A percentile compares a stretch with the other conserved stretches of the same genome.
phyloP scores from a whole-genome alignment of 2,888 invertebrate species.

The Oligia strigilis region DNA sequence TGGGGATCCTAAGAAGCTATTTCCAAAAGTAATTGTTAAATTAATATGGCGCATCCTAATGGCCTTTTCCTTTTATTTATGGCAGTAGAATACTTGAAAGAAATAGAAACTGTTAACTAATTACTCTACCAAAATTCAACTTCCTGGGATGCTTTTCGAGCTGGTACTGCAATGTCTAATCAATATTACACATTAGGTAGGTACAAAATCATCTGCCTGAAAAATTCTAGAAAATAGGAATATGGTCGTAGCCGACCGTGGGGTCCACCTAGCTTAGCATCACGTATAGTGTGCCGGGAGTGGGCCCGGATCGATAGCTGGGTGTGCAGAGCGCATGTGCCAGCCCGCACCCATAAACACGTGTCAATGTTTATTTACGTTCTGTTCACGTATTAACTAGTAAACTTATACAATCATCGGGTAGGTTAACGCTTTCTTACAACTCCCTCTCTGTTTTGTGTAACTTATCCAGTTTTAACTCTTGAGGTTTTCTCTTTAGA shows the following conservation, averaged over 20 bases:
- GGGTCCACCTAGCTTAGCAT: constrained; percentile 49
- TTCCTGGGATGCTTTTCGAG: neutral
- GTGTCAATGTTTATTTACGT: constrained; percentile 90
- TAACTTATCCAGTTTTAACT: constrained; percentile 10
- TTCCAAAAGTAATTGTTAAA: neutral
- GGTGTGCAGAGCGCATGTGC: constrained; percentile 78
- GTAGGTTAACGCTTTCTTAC: constrained; percentile 45
- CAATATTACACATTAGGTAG: neutral
- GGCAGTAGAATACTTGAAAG: neutral
- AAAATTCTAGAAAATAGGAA: constrained; percentile 21
- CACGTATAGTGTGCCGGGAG: constrained; percentile 78
- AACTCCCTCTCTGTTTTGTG: constrained; percentile 12
- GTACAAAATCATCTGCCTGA: neutral
- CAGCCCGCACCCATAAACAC: constrained; percentile 83
- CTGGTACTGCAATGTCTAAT: neutral
- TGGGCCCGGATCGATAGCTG: constrained; percentile 75
- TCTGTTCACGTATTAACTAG: constrained; percentile 79
- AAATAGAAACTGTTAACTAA: neutral
- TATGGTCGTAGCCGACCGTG: constrained; percentile 22
- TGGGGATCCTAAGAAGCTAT: neutral
- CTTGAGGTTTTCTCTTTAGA: neutral
- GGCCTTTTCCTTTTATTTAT: neutral
- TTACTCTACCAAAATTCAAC: neutral
- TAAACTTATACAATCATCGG: constrained; percentile 63
- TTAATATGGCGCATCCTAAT: neutral